These are phyloP conservation scores for Carposina sasakii DNA, from an alignment of 1,140 invertebrate species.

Conservation along the genomic window DNA sequence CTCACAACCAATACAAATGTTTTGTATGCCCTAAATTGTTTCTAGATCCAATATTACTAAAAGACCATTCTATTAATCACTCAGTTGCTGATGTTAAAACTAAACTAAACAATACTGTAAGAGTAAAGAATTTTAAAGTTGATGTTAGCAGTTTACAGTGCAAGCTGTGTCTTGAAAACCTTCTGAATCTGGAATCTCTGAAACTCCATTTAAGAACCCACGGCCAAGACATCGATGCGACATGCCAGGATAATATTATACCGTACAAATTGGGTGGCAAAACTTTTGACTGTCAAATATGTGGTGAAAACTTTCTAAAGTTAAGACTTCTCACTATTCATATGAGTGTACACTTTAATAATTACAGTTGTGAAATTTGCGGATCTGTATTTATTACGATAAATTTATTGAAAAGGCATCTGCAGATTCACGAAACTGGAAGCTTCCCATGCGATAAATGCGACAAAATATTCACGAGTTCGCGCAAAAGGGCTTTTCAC, in stretches of 20 bases:
- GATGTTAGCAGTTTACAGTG: conserved; percentile 44
- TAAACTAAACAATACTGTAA: conserved; percentile 32
- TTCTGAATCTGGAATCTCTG: conserved; percentile 27
- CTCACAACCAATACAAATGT: conserved; percentile 49
- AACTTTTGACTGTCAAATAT: conserved; percentile 46
- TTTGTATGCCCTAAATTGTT: conserved; percentile 39
- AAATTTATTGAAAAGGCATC: conserved; percentile 56
- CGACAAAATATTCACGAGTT: conserved; percentile 52
- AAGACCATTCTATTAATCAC: conserved; percentile 37
- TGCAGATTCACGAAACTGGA: conserved; percentile 56
- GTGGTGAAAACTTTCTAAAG: conserved; percentile 37
- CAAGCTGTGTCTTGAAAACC: conserved; percentile 34
- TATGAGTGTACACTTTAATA: conserved; percentile 62
- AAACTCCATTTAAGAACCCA: conserved; percentile 48
- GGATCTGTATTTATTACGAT: conserved; percentile 67
- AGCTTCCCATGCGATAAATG: conserved; percentile 52
- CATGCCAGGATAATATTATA: conserved; percentile 47
- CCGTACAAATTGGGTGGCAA: conserved; percentile 44
- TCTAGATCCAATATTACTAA: conserved; percentile 31
- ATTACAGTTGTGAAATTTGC: conserved; percentile 60
- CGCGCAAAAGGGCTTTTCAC: conserved; percentile 40
- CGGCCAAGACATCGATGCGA: conserved; percentile 35
- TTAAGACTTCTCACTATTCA: conserved; percentile 48
- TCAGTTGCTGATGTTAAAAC: conserved; percentile 29
- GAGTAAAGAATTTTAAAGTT: conserved; percentile 49